Conservation (phyloP, 1,140 invertebrate species). For the Caerostris extrusa region DNA sequence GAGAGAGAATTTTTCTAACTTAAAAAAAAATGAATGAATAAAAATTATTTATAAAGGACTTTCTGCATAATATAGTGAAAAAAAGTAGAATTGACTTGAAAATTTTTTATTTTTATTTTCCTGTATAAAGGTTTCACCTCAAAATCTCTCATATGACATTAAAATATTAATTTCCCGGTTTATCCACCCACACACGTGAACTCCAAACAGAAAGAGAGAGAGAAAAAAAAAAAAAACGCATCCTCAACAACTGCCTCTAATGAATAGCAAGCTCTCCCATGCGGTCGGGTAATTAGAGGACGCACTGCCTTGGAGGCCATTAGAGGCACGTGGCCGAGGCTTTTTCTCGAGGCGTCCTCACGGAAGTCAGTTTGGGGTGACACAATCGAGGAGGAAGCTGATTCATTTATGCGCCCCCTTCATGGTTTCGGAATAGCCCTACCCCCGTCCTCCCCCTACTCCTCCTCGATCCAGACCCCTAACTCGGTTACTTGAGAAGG, state of each 20-base stretch:
- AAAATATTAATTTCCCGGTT: no score
- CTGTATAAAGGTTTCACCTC: no score
- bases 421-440: not conserved
- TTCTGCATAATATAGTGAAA: no score
- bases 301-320: constrained; percentile 52
- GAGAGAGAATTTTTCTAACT: no score
- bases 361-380: constrained; percentile 65
- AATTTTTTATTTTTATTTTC: no score
- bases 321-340: constrained; percentile 57
- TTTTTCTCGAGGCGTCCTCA: constrained; percentile 54
- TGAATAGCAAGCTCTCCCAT: constrained; percentile 54
- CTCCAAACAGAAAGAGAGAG: not conserved
- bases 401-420: constrained; percentile 49
- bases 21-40: no score
- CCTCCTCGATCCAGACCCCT: not conserved
- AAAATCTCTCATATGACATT: no score
- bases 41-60: no score
- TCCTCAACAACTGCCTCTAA: constrained; percentile 39
- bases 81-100: no score
- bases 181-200: not conserved
- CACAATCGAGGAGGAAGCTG: constrained; percentile 52
- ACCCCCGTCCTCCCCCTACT: not conserved
- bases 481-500: not conserved
- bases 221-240: no score
- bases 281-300: constrained; percentile 64